Percentiles rank a stretch among this genome's conserved stretches.
Conservation (phyloP, 2,888 invertebrate species). For the Neuroscelio doddi region DNA sequence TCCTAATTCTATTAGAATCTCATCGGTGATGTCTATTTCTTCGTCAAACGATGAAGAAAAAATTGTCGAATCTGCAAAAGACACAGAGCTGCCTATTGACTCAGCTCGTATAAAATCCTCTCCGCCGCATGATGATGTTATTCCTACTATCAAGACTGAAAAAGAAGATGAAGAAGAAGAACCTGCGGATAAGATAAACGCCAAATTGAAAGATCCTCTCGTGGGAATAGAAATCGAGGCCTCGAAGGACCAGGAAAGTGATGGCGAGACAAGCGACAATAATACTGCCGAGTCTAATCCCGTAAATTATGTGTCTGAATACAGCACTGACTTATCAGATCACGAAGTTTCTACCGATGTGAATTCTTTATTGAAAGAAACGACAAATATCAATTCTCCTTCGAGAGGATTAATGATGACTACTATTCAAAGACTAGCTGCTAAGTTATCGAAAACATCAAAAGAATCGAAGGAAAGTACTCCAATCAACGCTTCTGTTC, state of each 20-base stretch:
- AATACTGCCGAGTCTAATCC: slow-evolving; percentile 24
- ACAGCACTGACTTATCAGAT: slow-evolving; percentile 63
- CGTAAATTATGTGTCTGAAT: slow-evolving; percentile 59
- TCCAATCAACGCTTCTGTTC: not conserved
- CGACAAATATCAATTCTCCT: slow-evolving; percentile 55
- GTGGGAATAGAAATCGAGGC: slow-evolving; percentile 24
- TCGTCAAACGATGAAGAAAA: slow-evolving; percentile 9
- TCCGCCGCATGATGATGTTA: slow-evolving; percentile 7
- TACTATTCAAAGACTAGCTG: slow-evolving; percentile 68
- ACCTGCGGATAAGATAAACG: slow-evolving; percentile 41
- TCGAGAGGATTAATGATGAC: slow-evolving; percentile 64
- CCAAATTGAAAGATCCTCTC: slow-evolving; percentile 57
- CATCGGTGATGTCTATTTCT: not conserved
- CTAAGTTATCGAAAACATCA: slow-evolving; percentile 60
- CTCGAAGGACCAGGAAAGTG: slow-evolving; percentile 52
- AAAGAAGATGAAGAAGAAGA: slow-evolving; percentile 13
- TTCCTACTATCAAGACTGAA: slow-evolving; percentile 17
- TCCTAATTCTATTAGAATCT: no score
- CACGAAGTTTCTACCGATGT: slow-evolving; percentile 60
- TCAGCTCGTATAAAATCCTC: no score
- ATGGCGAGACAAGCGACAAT: slow-evolving; percentile 56
- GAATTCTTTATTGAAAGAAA: slow-evolving; percentile 61
- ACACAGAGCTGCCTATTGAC: no score
- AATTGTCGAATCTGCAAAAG: slow-evolving; percentile 10
- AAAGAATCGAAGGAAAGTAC: slow-evolving; percentile 45